Percentiles rank a stretch among this genome's conserved stretches.
Evolutionary conservation across 1,140 invertebrate genomes (phyloP).

Genomic region (Achatina immaculata): DNA sequence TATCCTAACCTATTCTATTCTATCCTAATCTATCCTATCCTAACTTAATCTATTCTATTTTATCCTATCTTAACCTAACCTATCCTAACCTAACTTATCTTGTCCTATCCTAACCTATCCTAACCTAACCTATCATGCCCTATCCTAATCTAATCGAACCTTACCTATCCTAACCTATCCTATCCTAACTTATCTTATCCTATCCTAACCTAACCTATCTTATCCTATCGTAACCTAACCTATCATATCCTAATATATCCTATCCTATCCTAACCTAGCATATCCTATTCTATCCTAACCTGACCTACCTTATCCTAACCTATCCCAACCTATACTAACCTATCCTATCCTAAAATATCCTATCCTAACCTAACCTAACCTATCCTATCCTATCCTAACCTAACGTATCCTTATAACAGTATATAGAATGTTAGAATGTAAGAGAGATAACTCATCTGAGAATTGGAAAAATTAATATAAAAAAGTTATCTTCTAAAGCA

Average conservation of each 20-base stretch:
- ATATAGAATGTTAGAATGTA: too few species aligned
- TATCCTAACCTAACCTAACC: not conserved
- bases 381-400: constrained; percentile 1
- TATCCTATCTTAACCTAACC: too few species aligned
- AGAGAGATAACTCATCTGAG: too few species aligned
- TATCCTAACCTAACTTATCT: too few species aligned
- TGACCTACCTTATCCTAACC: not conserved
- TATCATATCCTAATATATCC: not conserved
- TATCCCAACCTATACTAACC: not conserved
- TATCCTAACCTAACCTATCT: not conserved
- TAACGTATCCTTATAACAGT: not conserved
- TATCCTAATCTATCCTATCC: too few species aligned
- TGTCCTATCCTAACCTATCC: not conserved
- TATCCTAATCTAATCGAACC: not conserved
- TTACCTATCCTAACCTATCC: not conserved
- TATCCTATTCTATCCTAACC: not conserved
- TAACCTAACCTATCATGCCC: not conserved
- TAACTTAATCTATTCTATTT: too few species aligned
- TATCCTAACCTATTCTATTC: too few species aligned
- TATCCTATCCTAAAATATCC: not conserved
- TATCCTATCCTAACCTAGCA: not conserved
- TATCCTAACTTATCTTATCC: not conserved
- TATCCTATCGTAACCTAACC: not conserved
- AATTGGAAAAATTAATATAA: too few species aligned
- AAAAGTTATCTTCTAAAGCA: too few species aligned